A percentile compares a stretch with the other conserved stretches of the same genome.
Evolutionary conservation across 2,888 invertebrate genomes (phyloP).

Genomic region (Neoaliturus tenellus): DNA sequence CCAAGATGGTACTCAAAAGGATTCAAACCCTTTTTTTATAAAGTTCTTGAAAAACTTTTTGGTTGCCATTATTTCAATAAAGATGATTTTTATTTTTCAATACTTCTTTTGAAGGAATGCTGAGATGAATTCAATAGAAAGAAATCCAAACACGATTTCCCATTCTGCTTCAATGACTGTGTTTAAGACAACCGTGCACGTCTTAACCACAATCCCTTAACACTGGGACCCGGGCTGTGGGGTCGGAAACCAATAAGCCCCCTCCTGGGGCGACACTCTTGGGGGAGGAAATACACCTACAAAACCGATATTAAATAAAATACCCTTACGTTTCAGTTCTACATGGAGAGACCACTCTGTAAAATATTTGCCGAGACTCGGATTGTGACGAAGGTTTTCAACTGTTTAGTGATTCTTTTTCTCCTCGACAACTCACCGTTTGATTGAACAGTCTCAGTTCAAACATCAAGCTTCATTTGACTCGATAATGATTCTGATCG

Average conservation of each 20-base stretch:
- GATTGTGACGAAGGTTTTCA: background rate
- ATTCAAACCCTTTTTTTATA: no score
- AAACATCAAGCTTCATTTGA: background rate
- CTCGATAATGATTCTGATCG: background rate
- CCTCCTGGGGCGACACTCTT: background rate
- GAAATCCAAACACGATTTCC: no score
- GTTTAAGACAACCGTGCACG: no score
- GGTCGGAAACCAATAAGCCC: background rate
- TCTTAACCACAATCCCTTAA: no score
- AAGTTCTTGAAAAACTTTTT: no score
- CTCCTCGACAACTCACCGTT: background rate
- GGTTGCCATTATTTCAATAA: no score
- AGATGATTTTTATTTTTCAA: no score
- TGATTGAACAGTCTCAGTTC: conserved; percentile 5
- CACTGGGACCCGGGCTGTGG: background rate
- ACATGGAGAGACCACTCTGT: background rate
- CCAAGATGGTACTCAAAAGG: no score
- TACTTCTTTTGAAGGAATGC: no score
- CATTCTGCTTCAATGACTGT: no score
- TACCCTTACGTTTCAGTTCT: background rate
- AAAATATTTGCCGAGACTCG: background rate
- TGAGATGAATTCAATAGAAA: no score
- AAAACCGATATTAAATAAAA: background rate
- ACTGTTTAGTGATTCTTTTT: background rate
- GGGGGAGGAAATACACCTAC: background rate